Percentiles rank a stretch among this genome's conserved stretches.
Conservation (phyloP, 2,113 vertebrate species). For the Caranx melampygus region DNA sequence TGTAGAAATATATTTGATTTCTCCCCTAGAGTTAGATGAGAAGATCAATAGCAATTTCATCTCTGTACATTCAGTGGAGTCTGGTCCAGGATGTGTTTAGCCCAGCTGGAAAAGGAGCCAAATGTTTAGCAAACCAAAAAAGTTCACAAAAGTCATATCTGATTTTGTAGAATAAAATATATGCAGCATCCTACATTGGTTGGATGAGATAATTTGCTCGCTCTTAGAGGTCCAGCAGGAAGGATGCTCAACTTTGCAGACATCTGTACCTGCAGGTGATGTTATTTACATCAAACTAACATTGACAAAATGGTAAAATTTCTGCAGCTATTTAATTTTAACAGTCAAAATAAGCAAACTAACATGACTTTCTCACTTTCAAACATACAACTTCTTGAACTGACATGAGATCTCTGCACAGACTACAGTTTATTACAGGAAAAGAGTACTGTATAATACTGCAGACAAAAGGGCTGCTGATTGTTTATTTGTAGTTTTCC, state of each 20-base stretch:
- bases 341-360: too few relatives aligned
- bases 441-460: too few relatives aligned
- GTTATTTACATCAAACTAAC: too few relatives aligned
- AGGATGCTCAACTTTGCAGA: not conserved
- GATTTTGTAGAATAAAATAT: not conserved
- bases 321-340: too few relatives aligned
- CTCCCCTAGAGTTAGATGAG: constrained; percentile 27
- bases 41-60: constrained; percentile 41
- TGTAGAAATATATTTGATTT: constrained; percentile 19
- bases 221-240: not conserved
- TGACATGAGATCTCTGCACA: too few relatives aligned
- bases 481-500: too few relatives aligned
- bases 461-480: too few relatives aligned
- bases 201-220: not conserved
- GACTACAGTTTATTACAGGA: too few relatives aligned
- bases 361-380: too few relatives aligned
- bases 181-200: not conserved
- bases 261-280: not conserved
- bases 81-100: constrained; percentile 9
- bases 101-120: not conserved
- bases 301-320: too few relatives aligned
- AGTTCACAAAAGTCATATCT: not conserved
- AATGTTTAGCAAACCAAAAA: constrained; percentile 19
- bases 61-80: constrained; percentile 2
- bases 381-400: too few relatives aligned